Evolutionary conservation across 2,797 vertebrate genomes (phyloP), one percentile per base, ranked within the genome.

Genomic region (Macroramphosus scolopax): DNA sequence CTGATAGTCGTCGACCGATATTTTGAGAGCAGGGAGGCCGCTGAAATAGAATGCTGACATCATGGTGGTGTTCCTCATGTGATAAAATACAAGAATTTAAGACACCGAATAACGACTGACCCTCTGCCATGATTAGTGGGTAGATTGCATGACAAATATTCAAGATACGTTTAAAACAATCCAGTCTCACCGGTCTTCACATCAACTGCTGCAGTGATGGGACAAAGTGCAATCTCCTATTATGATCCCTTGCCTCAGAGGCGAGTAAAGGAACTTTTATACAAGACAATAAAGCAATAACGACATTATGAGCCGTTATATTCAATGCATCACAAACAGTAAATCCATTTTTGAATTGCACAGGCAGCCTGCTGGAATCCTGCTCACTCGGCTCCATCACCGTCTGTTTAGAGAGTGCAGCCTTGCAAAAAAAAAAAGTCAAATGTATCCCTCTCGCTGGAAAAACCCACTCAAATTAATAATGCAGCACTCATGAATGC

Each of bases 401-500:
- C 14, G 7, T 64, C 46, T 72, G 50, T 59, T 57, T 48, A 28
- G 28, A 55, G 43, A 63, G 49, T 25, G 47, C 47, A 36, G 36
- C 53, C 45, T 29, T 57, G 44, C 52, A 61, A 63, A 76, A 51
- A 61, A 22, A 22, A 22, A 3, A 6, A 6, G 6, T 6, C 6
- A 3, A 3, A 3, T 22, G 3, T 22, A 8, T 9, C 30, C 65
- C 6, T 9, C 30, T 47, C 52, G 26, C 36, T 8, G 17, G 12
- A 40, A 43, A 63, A 53, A 1, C 2, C 51, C 53, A 57, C 38
- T 63, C 41, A 34, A 33, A 78, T 85, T 68, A 80, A 79, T 85
- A 76, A 80, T 79, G 74, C 67, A 80, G 35, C 42, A 16, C 14
- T 51, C 60, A 40, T 62, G 67, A 74, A 61, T 77, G 57, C 61